Conservation (phyloP, 2,888 invertebrate species). For the Nipponacmea schrenckii region DNA sequence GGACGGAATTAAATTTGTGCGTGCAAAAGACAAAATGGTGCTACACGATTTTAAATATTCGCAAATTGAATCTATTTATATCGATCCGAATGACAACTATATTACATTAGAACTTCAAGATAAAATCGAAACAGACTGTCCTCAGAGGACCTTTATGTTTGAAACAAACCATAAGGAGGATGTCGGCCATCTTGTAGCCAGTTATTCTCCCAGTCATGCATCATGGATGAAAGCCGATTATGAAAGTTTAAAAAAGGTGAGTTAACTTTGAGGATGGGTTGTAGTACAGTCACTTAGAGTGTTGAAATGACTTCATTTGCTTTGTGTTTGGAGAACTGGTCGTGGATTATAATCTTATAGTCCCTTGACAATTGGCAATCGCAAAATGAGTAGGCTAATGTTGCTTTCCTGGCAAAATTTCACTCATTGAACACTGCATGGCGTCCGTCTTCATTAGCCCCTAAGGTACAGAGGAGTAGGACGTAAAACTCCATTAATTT, state of each 20-base stretch:
- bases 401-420: too few relatives aligned
- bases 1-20: conserved; percentile 90
- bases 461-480: too few relatives aligned
- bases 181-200: conserved; percentile 90
- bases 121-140: conserved; percentile 42
- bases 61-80: conserved; percentile 89
- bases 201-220: conserved; percentile 87
- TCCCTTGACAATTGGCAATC: too few relatives aligned
- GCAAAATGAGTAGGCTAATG: too few relatives aligned
- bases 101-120: conserved; percentile 91
- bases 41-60: conserved; percentile 89
- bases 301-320: too few relatives aligned
- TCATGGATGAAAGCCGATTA: conserved; percentile 68
- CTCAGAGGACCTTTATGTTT: conserved; percentile 78
- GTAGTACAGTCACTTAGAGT: background rate
- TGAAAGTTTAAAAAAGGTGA: conserved; percentile 55
- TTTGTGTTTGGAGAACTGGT: too few relatives aligned
- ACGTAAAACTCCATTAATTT: too few relatives aligned
- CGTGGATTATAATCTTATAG: too few relatives aligned
- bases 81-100: conserved; percentile 92
- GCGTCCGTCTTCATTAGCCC: too few relatives aligned
- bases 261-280: background rate
- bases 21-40: conserved; percentile 90
- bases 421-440: too few relatives aligned
- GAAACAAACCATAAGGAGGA: conserved; percentile 90